Evolutionary conservation across 2,888 invertebrate species (phyloP), one percentile per base, ranked within the genome.

Genomic region (Smittia aterrima): DNA sequence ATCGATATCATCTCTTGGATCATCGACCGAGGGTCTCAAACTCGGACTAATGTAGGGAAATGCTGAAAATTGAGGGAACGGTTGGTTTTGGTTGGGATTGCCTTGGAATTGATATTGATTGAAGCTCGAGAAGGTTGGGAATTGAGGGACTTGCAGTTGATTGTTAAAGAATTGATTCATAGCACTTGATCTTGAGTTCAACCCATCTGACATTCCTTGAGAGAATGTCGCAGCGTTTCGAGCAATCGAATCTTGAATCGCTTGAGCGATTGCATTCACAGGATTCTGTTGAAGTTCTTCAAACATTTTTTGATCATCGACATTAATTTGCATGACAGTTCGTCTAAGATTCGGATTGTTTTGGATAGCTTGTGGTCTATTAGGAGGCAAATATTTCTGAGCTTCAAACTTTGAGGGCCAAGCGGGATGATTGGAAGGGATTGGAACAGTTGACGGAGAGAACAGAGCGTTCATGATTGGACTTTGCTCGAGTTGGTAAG

Each of bases 401-500:
- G 38, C 67, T 40, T 27, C 20, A 22, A n/a, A 67, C 13, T 40
- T 38, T 20, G 67, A 40, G 1, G 40, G 40, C 40, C 38, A 67
- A 7, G 20, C 18, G 16, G 18, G 40, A 11, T 13, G 11, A 9
- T 11, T 24, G 13, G 41, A 18, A 9, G 40, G 40, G n/a, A 67
- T 1, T 6, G 67, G 67, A 9, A 67, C 38, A 22, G 40, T 67
- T n/a, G 16, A 11, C 20, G 22, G n/a, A 41, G 67, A 40, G 41
- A 67, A 67, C 6, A 67, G 40, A 6, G 38, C 40, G 38, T 67
- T 38, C 40, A 67, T 38, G 1, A 67, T 20, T 16, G 67, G 67
- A 40, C 38, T 67, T 18, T 40, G 40, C 3, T 67, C 16, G 1
- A 7, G 20, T 20, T 67, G 38, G 9, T 20, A 16, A 6, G 64